A percentile compares a stretch with the other conserved stretches of the same genome.
These are phyloP conservation scores for Muschampia plurimacula DNA, from an alignment of 2,888 invertebrate genomes.

Conservation along the genomic window DNA sequence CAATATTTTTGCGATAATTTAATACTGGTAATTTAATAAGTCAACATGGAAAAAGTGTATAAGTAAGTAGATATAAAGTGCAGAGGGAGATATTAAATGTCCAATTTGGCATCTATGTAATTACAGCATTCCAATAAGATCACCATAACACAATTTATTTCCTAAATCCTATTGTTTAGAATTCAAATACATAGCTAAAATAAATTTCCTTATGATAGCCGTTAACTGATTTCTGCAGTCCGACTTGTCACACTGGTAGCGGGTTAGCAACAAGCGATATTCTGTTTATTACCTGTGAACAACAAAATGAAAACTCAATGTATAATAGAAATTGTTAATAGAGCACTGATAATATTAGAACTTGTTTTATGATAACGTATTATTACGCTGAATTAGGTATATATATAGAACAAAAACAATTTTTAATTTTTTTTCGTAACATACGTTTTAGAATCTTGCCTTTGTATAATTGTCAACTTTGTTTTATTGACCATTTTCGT, in stretches of 20 bases:
- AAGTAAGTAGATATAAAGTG: background rate
- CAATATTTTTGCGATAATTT: too few species aligned
- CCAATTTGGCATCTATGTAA: background rate
- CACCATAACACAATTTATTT: conserved; percentile 17
- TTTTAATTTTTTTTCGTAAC: too few species aligned
- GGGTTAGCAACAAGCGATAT: conserved; percentile 15
- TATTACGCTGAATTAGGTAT: background rate
- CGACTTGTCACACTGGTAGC: background rate
- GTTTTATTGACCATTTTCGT: too few species aligned
- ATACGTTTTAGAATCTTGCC: background rate
- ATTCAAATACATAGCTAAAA: conserved; percentile 4
- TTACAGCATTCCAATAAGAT: conserved; percentile 20
- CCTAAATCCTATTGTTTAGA: conserved; percentile 16
- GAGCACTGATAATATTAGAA: background rate
- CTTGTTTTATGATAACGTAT: background rate
- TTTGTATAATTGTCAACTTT: background rate
- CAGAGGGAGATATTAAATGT: background rate
- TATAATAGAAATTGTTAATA: background rate
- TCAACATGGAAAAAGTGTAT: conserved; percentile 1
- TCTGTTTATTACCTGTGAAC: background rate
- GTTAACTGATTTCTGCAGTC: background rate
- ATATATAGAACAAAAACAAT: too few species aligned
- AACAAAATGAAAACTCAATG: background rate
- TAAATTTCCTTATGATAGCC: conserved; percentile 8
- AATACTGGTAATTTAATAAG: too few species aligned